Base-by-base conservation (phyloP, 1,140 invertebrate species). In the Elysia chlorotica region DNA sequence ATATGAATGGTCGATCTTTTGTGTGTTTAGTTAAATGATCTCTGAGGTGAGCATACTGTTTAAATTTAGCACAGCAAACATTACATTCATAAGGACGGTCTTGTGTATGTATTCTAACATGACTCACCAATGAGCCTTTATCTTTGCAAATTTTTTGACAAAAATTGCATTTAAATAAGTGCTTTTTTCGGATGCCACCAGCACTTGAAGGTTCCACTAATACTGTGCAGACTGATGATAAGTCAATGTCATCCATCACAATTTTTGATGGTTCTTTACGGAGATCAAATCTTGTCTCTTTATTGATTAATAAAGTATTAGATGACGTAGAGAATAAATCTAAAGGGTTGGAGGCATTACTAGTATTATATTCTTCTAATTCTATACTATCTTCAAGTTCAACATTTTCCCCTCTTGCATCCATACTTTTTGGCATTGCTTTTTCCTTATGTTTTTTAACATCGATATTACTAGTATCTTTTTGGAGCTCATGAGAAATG, bases 1-100 rank as follows among this genome's bases (percentile, higher is more conserved):
- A 69, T 2, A 69, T 56, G 54, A 59, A 69, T 23, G 67, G 67
- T 28, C 67, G 53, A 23, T 69, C 67, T 59, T 69, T 69, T 36
- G 67, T 69, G 35, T 69, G 67, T 25, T 59, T 57, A 10, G 56
- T 69, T 33, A 69, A 37, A 28, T 69, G 67, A 38, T 69, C 67
- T 25, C 67, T 69, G 33, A 69, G 54, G 59, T 69, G 67, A 3
- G 53, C 67, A 69, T 69, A 69, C 54, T 69, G 67, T 36, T 69
- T 69, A 56, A 69, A 69, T 21, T 37, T 69, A 2, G 56, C 56
- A 54, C 30, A 59, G 38, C 67, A 69, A 6, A 59, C 23, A 59
- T 10, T 59, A 31, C 67, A 69, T 28, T 69, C 67, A 61, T 69
- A 69, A 23, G 67, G 67, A n/a, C 67, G 48, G 17, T 35, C 67